Conservation (phyloP, 2,113 vertebrate species). For the Phalacrocorax pelagicus region DNA sequence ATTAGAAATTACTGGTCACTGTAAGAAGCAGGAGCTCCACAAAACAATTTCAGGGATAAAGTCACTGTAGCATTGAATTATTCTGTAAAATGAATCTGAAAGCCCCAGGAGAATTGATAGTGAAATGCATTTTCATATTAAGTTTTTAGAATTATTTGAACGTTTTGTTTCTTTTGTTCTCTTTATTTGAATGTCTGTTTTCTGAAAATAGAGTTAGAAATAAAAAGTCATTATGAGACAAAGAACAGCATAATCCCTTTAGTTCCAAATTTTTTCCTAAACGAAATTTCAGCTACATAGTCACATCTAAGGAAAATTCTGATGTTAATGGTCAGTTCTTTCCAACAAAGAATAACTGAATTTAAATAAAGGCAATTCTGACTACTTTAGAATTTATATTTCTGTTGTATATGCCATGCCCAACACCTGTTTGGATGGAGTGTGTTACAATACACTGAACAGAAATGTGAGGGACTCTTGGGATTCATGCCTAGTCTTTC, state of each 20-base stretch:
- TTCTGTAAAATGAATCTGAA: not conserved
- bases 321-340: not conserved
- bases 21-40: not conserved
- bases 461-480: not conserved
- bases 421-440: not conserved
- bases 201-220: not conserved
- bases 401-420: not conserved
- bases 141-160: not conserved
- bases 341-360: not conserved
- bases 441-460: not conserved
- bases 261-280: not conserved
- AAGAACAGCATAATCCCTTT: not conserved
- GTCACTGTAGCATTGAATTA: not conserved
- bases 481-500: not conserved
- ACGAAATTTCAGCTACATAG: not conserved
- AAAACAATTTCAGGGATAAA: not conserved
- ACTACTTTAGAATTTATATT: not conserved
- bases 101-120: not conserved
- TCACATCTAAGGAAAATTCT: not conserved
- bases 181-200: not conserved
- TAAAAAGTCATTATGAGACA: not conserved
- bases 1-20: not conserved
- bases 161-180: not conserved
- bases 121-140: not conserved
- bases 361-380: not conserved